These are phyloP conservation scores for Protosalanx chinensis DNA, from an alignment of 2,797 vertebrate species.

Conservation along the genomic window DNA sequence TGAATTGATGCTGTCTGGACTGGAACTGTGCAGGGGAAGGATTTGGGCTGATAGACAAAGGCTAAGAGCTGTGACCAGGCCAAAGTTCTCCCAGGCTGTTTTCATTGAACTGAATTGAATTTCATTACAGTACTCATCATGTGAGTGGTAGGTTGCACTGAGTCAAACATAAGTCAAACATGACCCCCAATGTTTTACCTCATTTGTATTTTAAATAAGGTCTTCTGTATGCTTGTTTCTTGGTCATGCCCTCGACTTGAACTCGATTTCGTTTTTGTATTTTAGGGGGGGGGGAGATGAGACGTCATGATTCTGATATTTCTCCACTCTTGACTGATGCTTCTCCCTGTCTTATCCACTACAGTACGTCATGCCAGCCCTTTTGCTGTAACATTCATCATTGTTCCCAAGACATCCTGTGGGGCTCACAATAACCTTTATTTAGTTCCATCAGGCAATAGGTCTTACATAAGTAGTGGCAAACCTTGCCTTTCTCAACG, in stretches of 20 bases:
- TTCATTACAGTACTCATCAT: too few species aligned
- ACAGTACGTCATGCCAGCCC: too few species aligned
- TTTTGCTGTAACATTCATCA: not conserved
- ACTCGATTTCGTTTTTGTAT: not conserved
- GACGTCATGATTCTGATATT: too few species aligned
- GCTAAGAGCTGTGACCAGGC: not conserved
- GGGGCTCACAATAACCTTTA: not conserved
- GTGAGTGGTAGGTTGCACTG: too few species aligned
- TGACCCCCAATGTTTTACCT: too few species aligned
- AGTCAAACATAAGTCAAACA: too few species aligned
- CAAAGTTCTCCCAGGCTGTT: not conserved
- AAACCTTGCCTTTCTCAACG: constrained; percentile 5
- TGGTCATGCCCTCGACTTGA: not conserved
- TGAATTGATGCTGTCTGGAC: constrained; percentile 13
- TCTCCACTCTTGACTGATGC: too few species aligned
- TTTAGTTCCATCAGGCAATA: not conserved
- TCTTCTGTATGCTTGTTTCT: not conserved
- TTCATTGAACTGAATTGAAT: too few species aligned
- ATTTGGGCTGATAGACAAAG: not conserved
- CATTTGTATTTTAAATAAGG: too few species aligned
- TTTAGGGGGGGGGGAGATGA: not conserved
- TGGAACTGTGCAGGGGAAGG: constrained; percentile 4
- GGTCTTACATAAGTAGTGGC: not conserved
- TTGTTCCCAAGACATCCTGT: not conserved
- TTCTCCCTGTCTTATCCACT: not conserved